Base-by-base conservation (phyloP, 35 echinoderm and acorn worm genomes). In the Patiria miniata region DNA sequence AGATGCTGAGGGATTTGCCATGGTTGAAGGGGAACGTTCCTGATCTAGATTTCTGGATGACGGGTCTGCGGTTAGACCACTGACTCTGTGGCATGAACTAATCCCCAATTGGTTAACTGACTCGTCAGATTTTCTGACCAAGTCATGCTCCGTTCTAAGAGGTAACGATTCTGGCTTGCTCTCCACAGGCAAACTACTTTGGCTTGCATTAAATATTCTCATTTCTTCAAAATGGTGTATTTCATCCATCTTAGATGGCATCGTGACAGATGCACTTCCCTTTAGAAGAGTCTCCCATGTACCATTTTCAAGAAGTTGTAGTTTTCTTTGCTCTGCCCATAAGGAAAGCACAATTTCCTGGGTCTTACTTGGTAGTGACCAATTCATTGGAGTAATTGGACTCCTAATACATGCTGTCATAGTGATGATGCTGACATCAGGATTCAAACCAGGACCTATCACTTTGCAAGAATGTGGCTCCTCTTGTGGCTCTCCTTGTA, bases 351-450 rank as follows among this genome's bases (percentile, higher is more conserved):
- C 21, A 18, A 12, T 30, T 34, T 73, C 65, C 34, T 73, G 21
- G 29, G 34, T 26, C 34, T 30, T 7, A 15, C 19, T 32, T 73
- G 78, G 78, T 17, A 80, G 7, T 21, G 38, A 52, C 78, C 36
- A 39, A 80, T 80, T 80, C 6, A 80, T n/a, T 9, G 78, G 55
- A 65, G 23, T 23, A 15, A 40, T 86, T 86, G 51, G 37, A 69
- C 42, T 86, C 59, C 15, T 60, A 30, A 50, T 40, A 21, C 18
- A 23, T 21, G 34, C 19, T 0, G 84, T 73, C 9, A 34, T 47
- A 5, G 10, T 77, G 8, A 15, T 7, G 30, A 32, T n/a, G 34
- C 18, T 38, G 10, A 77, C 42, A 22, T 18, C 30, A 51, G 42
- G 36, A 73, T 21, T 77, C 58, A 39, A 61, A 86, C 68, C 34